Conservation (phyloP, 2,113 vertebrate species). For the Thomomys bottae region DNA sequence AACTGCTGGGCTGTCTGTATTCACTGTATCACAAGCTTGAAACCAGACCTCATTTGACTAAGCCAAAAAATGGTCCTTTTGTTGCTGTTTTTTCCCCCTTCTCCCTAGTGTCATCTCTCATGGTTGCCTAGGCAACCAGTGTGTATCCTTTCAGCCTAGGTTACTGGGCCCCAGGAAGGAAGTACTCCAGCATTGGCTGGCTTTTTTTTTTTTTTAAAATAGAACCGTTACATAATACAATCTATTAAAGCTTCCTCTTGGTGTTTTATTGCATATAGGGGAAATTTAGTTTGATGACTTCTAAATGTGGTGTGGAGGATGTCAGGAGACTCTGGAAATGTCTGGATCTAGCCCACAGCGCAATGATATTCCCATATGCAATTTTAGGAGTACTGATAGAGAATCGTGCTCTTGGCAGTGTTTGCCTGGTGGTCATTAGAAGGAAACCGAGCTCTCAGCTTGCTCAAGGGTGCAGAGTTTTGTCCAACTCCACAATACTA, state of each 20-base stretch:
- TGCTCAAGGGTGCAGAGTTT: slow-evolving; percentile 75
- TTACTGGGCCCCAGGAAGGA: slow-evolving; percentile 91
- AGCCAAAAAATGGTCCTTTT: slow-evolving; percentile 89
- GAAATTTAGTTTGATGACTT: slow-evolving; percentile 94
- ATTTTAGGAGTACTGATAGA: slow-evolving; percentile 81
- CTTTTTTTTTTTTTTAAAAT: slow-evolving; percentile 85
- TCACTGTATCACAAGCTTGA: slow-evolving; percentile 85
- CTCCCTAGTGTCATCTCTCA: slow-evolving; percentile 89
- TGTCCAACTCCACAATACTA: slow-evolving; percentile 65
- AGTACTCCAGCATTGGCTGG: slow-evolving; percentile 87
- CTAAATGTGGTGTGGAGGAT: slow-evolving; percentile 87
- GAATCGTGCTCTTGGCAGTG: slow-evolving; percentile 77
- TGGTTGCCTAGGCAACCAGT: slow-evolving; percentile 86
- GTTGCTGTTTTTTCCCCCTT: slow-evolving; percentile 83
- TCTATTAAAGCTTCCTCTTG: slow-evolving; percentile 90
- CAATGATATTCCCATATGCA: slow-evolving; percentile 83
- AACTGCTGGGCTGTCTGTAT: slow-evolving; percentile 82
- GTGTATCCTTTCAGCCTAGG: slow-evolving; percentile 89
- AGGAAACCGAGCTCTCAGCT: slow-evolving; percentile 81
- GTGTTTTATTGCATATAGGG: slow-evolving; percentile 90
- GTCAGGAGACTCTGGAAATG: slow-evolving; percentile 88
- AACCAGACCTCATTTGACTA: slow-evolving; percentile 87
- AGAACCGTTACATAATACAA: slow-evolving; percentile 90
- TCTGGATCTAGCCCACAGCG: slow-evolving; percentile 79
- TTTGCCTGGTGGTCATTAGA: slow-evolving; percentile 75